These are phyloP conservation scores for Acrocyrtus sp. DNA, from an alignment of 2,888 invertebrate genomes.

Conservation along the genomic window DNA sequence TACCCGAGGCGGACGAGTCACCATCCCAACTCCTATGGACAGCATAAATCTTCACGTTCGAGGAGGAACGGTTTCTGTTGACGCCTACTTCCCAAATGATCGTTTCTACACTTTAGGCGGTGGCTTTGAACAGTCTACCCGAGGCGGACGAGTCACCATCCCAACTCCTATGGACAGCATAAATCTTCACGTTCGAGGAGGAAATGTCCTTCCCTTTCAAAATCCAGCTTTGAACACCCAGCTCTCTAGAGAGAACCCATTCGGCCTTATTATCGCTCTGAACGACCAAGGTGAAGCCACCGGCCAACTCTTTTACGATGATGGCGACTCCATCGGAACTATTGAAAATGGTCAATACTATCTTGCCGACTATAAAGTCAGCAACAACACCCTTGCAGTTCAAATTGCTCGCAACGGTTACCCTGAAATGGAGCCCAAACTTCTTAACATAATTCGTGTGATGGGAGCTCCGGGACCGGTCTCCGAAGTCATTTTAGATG, in stretches of 20 bases:
- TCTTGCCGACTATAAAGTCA: conserved; percentile 37
- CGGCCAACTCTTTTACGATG: conserved; percentile 83
- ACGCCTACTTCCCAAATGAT: conserved; percentile 74
- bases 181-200: conserved; percentile 75
- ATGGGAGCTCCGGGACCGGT: conserved; percentile 46
- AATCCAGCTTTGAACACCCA: conserved; percentile 74
- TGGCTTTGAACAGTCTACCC: conserved; percentile 61
- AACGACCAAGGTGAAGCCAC: conserved; percentile 69
- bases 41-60: conserved; percentile 77
- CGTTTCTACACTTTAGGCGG: conserved; percentile 75
- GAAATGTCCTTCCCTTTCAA: conserved; percentile 77
- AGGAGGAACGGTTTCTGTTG: conserved; percentile 66
- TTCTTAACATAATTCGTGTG: conserved; percentile 47
- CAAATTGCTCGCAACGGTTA: conserved; percentile 50
- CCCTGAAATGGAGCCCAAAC: conserved; percentile 44
- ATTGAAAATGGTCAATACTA: conserved; percentile 56
- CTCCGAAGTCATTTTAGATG: conserved; percentile 48
- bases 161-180: conserved; percentile 74
- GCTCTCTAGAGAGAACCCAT: conserved; percentile 71
- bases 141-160: conserved; percentile 68
- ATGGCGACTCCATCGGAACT: conserved; percentile 74
- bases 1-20: conserved; percentile 68
- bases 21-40: conserved; percentile 75
- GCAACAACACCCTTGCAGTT: conserved; percentile 21
- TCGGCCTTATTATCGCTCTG: conserved; percentile 75